These are phyloP conservation scores for Malthinus seriepunctatus DNA, from an alignment of 2,888 invertebrate genomes.

Conservation along the genomic window DNA sequence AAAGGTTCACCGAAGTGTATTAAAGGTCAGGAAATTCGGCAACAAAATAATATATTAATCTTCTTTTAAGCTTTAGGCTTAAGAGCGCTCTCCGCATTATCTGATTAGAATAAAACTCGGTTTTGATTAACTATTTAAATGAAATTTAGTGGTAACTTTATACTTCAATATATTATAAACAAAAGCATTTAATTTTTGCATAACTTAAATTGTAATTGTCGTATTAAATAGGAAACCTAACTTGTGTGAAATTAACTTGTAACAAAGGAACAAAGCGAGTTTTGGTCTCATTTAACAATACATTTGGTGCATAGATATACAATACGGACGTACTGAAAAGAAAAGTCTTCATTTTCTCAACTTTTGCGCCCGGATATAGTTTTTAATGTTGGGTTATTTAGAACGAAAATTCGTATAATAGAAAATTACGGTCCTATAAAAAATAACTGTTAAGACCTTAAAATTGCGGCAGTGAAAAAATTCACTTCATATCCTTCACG, in stretches of 20 bases:
- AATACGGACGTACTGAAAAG: neutral
- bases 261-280: conserved; percentile 9
- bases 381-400: neutral
- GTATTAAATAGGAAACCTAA: conserved; percentile 4
- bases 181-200: conserved; percentile 7
- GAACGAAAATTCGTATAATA: conserved; percentile 3
- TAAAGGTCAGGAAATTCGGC: conserved; percentile 9
- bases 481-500: conserved; percentile 11
- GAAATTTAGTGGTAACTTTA: neutral
- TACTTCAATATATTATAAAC: neutral
- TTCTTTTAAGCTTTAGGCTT: conserved; percentile 1
- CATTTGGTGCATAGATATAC: too few species aligned
- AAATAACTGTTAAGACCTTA: neutral
- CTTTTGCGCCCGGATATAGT: neutral
- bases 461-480: conserved; percentile 7
- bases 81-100: conserved; percentile 2
- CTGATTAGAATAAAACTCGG: conserved; percentile 7
- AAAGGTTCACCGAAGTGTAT: neutral
- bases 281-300: neutral
- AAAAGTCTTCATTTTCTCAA: conserved; percentile 2
- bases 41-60: conserved; percentile 21
- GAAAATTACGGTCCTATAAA: neutral
- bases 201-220: conserved; percentile 5
- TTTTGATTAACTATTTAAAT: conserved; percentile 5
- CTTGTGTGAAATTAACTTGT: conserved; percentile 13